Evolutionary conservation across 64 coral and sea anemone genomes (phyloP).

Genomic region (Actinia equina): DNA sequence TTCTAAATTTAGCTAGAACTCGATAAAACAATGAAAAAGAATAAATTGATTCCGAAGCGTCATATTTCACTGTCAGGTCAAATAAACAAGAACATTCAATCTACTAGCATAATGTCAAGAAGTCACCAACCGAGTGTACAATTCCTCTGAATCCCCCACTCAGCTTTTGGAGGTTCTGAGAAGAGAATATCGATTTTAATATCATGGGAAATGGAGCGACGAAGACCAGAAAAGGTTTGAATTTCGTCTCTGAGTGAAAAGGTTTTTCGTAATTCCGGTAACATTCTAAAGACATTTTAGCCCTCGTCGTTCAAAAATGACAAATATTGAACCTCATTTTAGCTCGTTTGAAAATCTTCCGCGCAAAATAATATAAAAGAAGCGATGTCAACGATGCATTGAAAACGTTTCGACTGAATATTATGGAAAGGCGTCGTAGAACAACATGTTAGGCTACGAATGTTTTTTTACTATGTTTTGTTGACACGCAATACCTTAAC

Average conservation of each 20-base stretch:
- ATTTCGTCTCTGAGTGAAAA: not conserved
- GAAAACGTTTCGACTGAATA: not conserved
- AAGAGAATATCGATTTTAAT: not conserved
- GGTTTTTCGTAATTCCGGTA: not conserved
- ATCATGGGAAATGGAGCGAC: not conserved
- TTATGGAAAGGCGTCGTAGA: too few species aligned
- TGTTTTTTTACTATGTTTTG: not conserved
- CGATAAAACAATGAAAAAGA: not conserved
- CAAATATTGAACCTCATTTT: too few species aligned
- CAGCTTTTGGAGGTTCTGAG: not conserved
- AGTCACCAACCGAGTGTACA: not conserved
- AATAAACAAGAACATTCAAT: not conserved
- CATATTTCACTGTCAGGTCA: not conserved
- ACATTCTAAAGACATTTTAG: not conserved
- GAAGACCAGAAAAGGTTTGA: not conserved
- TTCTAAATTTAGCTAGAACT: not conserved
- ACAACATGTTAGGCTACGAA: not conserved
- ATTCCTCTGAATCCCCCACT: not conserved
- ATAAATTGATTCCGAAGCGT: not conserved
- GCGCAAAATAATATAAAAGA: not conserved
- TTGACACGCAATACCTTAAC: not conserved
- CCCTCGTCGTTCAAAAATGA: too few species aligned
- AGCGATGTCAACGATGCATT: not conserved
- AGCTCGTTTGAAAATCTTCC: too few species aligned
- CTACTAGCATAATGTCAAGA: not conserved